Evolutionary conservation across 2,113 vertebrate genomes (phyloP), one percentile per base, ranked within the genome.

Genomic region (Nannospalax galili): DNA sequence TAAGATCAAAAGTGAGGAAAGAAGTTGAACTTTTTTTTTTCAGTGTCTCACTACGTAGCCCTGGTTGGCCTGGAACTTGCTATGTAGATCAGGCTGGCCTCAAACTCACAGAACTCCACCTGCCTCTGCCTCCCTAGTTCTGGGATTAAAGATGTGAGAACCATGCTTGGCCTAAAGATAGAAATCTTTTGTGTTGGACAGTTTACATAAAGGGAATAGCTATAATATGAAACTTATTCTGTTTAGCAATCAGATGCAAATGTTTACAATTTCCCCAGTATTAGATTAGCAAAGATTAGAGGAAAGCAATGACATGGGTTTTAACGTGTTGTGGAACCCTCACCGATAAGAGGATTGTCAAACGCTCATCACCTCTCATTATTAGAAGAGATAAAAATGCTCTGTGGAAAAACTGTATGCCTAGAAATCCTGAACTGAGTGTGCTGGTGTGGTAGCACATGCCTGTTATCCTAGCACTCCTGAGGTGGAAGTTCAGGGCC

Each of bases 241-340:
- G 20, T 17, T 14, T 80, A 37, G 40, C 70, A 22, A 80, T 92
- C 62, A 65, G 30, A 64, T 64, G 24, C 60, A 90, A 65, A n/a
- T 67, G 82, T 24, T 77, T 62, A 6, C 12, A 11, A 16, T 80
- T 64, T 40, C 45, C 58, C 56, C 30, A 16, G 72, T 62, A 32
- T 37, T n/a, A 85, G 77, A 48, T 92, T 56, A 90, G 52, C n/a
- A 92, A 84, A 92, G 35, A 45, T 70, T 40, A 96, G 24, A 75
- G 48, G 35, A 81, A 60, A 92, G 15, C 56, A 82, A n/a, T 64
- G n/a, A 78, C 72, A 62, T 32, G n/a, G 58, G 4, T 26, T 20
- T 37, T 48, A 56, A 7, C 6, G 28, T 58, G 2, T 10, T 11
- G 3, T 32, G 35, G 48, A 90, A 70, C 14, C 20, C 11, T 88